Evolutionary conservation across 2,888 invertebrate species (phyloP).

Genomic region (Drosophila sordidapex): DNA sequence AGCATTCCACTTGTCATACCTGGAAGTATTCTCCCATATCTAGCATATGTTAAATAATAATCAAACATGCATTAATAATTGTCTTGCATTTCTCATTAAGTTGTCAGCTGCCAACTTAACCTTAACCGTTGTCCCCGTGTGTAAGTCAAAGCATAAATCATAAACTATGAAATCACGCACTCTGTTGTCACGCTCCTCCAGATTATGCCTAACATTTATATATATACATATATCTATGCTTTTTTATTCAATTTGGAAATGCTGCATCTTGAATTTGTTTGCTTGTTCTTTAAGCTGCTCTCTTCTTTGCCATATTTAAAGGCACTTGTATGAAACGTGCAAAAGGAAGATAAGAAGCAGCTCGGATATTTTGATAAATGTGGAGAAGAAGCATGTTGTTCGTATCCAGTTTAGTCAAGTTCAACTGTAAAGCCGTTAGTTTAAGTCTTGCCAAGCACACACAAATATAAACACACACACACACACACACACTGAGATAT

Average conservation of each 20-base stretch:
- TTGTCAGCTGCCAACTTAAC: background rate
- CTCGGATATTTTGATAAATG: constrained; percentile 20
- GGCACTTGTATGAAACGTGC: background rate
- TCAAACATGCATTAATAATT: background rate
- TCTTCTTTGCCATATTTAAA: background rate
- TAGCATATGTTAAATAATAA: background rate
- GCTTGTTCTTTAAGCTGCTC: background rate
- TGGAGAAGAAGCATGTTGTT: constrained; percentile 15
- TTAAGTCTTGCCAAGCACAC: constrained; percentile 13
- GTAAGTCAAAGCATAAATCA: background rate
- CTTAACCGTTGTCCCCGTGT: background rate
- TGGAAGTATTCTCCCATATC: background rate
- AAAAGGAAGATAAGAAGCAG: background rate
- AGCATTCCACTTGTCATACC: background rate
- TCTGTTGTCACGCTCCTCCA: background rate
- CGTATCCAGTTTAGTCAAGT: constrained; percentile 25
- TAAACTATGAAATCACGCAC: background rate
- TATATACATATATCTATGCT: too few relatives aligned
- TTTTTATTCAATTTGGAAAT: background rate
- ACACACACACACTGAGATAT: constrained; percentile 3
- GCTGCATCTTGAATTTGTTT: background rate
- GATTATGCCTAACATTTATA: background rate
- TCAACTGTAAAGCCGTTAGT: constrained; percentile 33
- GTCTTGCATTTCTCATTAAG: background rate
- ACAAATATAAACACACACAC: constrained; percentile 5